Conservation (phyloP, 2,888 invertebrate species). For the Osmoderma eremita region DNA sequence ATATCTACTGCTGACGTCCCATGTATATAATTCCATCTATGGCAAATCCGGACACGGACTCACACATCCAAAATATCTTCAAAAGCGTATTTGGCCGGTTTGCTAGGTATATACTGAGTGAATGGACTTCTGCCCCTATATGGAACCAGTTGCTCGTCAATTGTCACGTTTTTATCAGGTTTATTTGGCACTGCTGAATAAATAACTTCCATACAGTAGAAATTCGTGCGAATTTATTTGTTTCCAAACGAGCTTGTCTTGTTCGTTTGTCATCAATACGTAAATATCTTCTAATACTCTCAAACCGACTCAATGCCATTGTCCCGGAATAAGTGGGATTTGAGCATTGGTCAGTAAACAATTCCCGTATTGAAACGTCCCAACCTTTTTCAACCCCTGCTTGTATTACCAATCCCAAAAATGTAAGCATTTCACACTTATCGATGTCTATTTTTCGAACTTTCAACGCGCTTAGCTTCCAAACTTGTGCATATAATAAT, state of each 20-base stretch:
- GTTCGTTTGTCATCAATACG: slow-evolving; percentile 2
- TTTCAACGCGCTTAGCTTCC: too few relatives aligned
- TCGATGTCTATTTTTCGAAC: too few relatives aligned
- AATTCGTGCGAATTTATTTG: background rate
- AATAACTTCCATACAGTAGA: background rate
- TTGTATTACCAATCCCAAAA: too few relatives aligned
- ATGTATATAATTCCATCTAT: slow-evolving; percentile 1
- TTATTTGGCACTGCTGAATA: background rate
- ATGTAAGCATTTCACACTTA: too few relatives aligned
- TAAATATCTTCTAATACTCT: too few relatives aligned
- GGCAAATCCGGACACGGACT: background rate
- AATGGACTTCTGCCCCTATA: background rate
- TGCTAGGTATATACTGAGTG: slow-evolving; percentile 6
- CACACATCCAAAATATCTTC: slow-evolving; percentile 12
- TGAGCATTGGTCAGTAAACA: too few relatives aligned
- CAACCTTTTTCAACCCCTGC: too few relatives aligned
- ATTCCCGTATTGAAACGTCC: too few relatives aligned
- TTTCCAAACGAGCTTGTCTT: slow-evolving; percentile 2
- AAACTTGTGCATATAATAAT: too few relatives aligned
- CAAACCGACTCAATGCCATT: too few relatives aligned
- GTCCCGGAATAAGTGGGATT: too few relatives aligned
- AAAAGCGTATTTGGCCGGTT: background rate
- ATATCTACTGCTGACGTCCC: background rate
- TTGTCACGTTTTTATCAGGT: background rate
- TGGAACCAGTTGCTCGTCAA: slow-evolving; percentile 5